Conservation (phyloP, 2,113 vertebrate species). For the Upupa epops region DNA sequence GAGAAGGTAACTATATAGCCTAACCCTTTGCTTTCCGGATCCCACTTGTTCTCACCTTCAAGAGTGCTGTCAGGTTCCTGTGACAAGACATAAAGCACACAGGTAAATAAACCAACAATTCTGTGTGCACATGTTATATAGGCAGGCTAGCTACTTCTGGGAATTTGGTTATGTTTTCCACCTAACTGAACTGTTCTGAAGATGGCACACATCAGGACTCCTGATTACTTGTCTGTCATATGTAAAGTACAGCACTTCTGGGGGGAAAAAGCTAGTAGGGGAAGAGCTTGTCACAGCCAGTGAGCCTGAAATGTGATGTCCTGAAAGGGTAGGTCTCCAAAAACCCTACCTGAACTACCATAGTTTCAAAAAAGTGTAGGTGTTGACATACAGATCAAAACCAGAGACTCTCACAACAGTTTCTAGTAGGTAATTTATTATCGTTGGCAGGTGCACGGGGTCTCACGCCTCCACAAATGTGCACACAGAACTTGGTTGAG, state of each 20-base stretch:
- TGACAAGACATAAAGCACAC: background rate
- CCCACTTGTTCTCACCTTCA: background rate
- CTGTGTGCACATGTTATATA: accelerated
- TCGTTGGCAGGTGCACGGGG: too few species aligned
- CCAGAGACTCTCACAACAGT: too few species aligned
- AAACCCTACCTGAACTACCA: background rate
- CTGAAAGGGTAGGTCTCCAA: background rate
- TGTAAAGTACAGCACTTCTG: background rate
- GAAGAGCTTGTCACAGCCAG: background rate
- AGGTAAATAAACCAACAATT: background rate
- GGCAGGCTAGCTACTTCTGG: background rate
- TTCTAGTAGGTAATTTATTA: too few species aligned
- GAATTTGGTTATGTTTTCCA: background rate
- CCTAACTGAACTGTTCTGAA: background rate
- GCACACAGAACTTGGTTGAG: too few species aligned
- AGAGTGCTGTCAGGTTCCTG: background rate
- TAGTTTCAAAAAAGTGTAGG: background rate
- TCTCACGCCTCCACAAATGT: too few species aligned
- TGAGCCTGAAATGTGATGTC: background rate
- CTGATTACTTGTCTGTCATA: accelerated
- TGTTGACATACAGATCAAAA: too few species aligned
- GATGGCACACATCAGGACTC: background rate
- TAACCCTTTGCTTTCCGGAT: background rate
- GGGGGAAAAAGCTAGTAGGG: background rate
- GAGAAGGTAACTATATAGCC: background rate